Conservation (phyloP, 1,140 invertebrate species). For the Drosophila lacertosa region DNA sequence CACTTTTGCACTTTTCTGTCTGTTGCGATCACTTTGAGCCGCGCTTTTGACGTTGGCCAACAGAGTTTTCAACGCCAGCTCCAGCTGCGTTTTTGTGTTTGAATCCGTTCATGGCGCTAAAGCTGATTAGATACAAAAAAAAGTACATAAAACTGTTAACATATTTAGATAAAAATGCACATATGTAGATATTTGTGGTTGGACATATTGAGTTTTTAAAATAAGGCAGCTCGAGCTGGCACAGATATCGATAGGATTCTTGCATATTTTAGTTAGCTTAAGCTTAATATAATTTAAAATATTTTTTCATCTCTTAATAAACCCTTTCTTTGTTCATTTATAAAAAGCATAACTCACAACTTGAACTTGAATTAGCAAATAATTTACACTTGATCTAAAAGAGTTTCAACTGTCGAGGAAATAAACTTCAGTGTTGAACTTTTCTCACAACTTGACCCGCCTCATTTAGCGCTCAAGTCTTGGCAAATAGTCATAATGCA, state of each 20-base stretch:
- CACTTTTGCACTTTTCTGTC: slow-evolving; percentile 14
- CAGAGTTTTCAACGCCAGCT: slow-evolving; percentile 64
- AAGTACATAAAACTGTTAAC: slow-evolving; percentile 9
- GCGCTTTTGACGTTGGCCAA: slow-evolving; percentile 17
- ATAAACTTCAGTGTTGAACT: background rate
- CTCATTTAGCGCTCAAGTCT: background rate
- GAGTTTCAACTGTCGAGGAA: background rate
- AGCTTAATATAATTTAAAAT: no score
- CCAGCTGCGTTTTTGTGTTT: slow-evolving; percentile 58
- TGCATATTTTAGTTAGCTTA: background rate
- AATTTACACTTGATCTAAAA: background rate
- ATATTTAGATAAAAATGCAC: slow-evolving; percentile 11
- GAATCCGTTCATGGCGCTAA: slow-evolving; percentile 17
- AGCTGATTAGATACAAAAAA: slow-evolving; percentile 24
- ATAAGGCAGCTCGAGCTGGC: background rate
- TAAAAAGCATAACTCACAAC: background rate
- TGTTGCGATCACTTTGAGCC: slow-evolving; percentile 42
- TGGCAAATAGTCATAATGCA: slow-evolving; percentile 10
- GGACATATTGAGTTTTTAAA: background rate
- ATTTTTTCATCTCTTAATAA: background rate
- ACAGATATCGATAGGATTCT: background rate
- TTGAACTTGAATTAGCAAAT: slow-evolving; percentile 16
- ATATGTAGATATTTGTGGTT: background rate
- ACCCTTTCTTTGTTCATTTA: background rate
- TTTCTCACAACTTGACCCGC: background rate